Percentiles rank a stretch among this genome's conserved stretches.
These are phyloP conservation scores for Habroteleia sp. DNA, from an alignment of 2,888 invertebrate species.

Conservation along the genomic window DNA sequence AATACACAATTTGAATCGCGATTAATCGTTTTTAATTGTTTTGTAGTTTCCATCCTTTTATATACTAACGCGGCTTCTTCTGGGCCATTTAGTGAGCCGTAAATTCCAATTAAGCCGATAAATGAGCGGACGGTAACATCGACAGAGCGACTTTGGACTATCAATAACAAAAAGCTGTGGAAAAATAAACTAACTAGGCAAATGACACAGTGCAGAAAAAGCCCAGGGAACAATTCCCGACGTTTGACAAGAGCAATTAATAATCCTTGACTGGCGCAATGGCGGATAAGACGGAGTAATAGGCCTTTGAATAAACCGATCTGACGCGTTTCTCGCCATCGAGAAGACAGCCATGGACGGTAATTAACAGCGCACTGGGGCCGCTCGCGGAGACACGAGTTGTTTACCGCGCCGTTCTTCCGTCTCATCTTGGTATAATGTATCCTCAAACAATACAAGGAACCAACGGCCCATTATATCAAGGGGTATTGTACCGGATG, in stretches of 20 bases:
- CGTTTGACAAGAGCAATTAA: slow-evolving; percentile 44
- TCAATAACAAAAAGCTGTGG: slow-evolving; percentile 4
- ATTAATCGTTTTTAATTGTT: too few species aligned
- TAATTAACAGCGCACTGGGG: slow-evolving; percentile 50
- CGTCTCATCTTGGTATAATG: slow-evolving; percentile 67
- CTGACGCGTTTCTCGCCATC: slow-evolving; percentile 53
- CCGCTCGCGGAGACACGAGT: slow-evolving; percentile 21
- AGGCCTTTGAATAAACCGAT: slow-evolving; percentile 54
- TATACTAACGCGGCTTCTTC: too few species aligned
- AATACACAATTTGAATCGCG: too few species aligned
- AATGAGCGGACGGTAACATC: not conserved
- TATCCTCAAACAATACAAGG: slow-evolving; percentile 77
- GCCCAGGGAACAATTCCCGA: slow-evolving; percentile 39
- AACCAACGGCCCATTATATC: slow-evolving; percentile 77
- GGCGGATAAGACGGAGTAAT: slow-evolving; percentile 31
- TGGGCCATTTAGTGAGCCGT: too few species aligned
- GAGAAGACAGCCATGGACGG: slow-evolving; percentile 36
- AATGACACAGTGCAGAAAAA: slow-evolving; percentile 29
- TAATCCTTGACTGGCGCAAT: slow-evolving; percentile 20
- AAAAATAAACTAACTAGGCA: slow-evolving; percentile 27
- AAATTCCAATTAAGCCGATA: too few species aligned
- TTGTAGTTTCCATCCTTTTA: too few species aligned
- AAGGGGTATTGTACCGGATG: slow-evolving; percentile 79
- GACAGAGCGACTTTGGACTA: too few species aligned
- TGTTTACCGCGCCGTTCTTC: slow-evolving; percentile 15